Percentiles rank a stretch among this genome's conserved stretches.
phyloP scores from a whole-genome alignment of 2,113 vertebrate species.

The Eurystomus gularis region DNA sequence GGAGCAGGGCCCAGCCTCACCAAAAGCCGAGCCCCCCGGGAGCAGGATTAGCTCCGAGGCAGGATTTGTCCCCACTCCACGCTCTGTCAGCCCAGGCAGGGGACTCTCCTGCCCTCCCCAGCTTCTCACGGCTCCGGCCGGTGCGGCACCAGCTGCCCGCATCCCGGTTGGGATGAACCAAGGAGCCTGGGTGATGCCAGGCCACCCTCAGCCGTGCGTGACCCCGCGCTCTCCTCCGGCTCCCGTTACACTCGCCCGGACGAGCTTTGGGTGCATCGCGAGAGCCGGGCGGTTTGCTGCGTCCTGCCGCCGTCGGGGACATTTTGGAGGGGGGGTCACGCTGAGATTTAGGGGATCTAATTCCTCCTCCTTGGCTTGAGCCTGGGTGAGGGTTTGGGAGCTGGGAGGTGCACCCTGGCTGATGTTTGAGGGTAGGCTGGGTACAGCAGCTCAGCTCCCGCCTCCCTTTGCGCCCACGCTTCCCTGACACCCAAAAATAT shows the following conservation, averaged over 20 bases:
- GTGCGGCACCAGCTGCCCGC: no score
- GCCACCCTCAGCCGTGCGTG: background rate
- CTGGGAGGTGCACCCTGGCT: background rate
- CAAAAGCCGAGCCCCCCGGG: background rate
- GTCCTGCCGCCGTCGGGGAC: fast-evolving
- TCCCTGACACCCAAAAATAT: background rate
- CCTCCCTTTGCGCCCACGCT: background rate
- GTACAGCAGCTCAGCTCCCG: background rate
- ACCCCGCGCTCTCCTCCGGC: background rate
- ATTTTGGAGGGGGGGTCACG: fast-evolving
- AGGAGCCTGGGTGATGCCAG: background rate
- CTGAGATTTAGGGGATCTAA: background rate
- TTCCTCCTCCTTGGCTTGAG: background rate
- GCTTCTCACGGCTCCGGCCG: background rate
- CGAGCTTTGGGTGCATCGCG: fast-evolving
- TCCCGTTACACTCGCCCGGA: background rate
- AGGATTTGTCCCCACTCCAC: background rate
- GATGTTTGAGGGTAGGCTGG: background rate
- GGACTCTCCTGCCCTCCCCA: background rate
- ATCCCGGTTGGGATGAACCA: background rate
- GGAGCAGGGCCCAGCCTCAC: background rate
- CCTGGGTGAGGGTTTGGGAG: background rate
- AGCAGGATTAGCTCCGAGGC: background rate
- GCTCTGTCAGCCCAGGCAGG: background rate
- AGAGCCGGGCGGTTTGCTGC: background rate